Base-by-base conservation (phyloP, 2,113 vertebrate species). In the Scomber scombrus region DNA sequence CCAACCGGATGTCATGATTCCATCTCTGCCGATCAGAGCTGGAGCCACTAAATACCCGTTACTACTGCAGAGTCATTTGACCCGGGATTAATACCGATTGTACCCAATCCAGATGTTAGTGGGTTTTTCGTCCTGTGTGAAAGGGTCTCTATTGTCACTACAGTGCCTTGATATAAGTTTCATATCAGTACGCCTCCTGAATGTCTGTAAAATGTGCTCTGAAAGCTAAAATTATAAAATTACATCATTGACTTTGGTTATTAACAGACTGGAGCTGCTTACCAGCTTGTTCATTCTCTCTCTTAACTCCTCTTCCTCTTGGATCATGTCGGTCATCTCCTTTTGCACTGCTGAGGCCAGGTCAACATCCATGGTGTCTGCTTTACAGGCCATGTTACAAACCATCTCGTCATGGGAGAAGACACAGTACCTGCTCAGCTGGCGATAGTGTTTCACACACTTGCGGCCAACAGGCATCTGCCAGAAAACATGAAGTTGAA, bases 321-420 rank as follows among this genome's bases (percentile, higher is more conserved):
- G 89, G 23, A 99, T 89, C 97, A 99, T 98, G 71, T 92, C 3
- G 3, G 91, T 91, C 95, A 99, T 96, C 57, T 99, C 98, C 46
- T 96, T 97, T 70, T 96, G 95, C 75, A 99, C 95, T 0, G 93
- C 95, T 1, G 95, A 95, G 0, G 97, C 98, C 72, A 99, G 93
- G 2, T 97, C 95, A 0, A 99, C 94, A 0, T 98, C 97, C 16
- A 99, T 91, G 0, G 82, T 89, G 8, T 95, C 94, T 0, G 96
- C 97, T 89, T 98, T 98, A 72, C 86, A 81, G 5, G 97, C 98
- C 95, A 99, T 99, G 87, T 97, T 97, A 66, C 97, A 99, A 61
- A 97, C 95, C 97, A 99, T 97, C 92, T 99, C 98, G 5, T 99
- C 98, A 0, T 99, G 98, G 45, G 98, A 99, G 85, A 99, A 99